Evolutionary conservation across 2,113 vertebrate genomes (phyloP), one percentile per base, ranked within the genome.

Genomic region (Oncorhynchus gorbuscha): DNA sequence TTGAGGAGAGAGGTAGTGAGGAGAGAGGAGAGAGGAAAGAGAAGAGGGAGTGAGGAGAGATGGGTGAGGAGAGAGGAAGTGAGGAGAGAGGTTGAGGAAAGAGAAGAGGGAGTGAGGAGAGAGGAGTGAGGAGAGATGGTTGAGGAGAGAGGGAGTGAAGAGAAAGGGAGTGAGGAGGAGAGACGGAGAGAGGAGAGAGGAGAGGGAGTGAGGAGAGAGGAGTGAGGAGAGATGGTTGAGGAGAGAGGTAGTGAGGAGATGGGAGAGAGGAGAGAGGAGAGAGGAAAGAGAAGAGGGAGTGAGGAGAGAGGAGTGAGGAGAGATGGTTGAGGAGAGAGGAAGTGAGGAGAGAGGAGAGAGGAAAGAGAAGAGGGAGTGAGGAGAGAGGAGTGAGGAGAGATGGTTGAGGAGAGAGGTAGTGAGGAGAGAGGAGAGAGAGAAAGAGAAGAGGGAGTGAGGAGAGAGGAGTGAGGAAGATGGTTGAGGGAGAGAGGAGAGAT

Each of bases 151-250:
- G 26, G 28, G 2, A 28, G 28, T 28, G 28, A 28, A 2, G 28
- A 28, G 2, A 28, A 2, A 28, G 24, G 24, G 2, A 1, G 26
- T 2, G 28, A 3, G 28, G 2, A 1, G 28, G n/a, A n/a, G n/a
- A n/a, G n/a, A n/a, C n/a, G n/a, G n/a, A 2, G 20, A 22, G 61
- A 22, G 24, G 24, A 24, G 24, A 64, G 7, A 5, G 18, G 77
- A 26, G 7, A 5, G 18, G 77, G 26, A 81, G 64, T 39, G 66
- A 89, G 75, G 90, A 87, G 90, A 78, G 73, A 73, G 58, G 30
- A 62, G 4, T 18, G 24, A 58, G 22, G 58, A 14, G 4, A 39
- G 30, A n/a, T n/a, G n/a, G n/a, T n/a, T 39, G 66, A 89, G 75
- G 90, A 87, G 90, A 78, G 73, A 73, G 58, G 30, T n/a, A 62